Percentiles rank a stretch among this genome's conserved stretches.
These are phyloP conservation scores for Barypeithes pellucidus DNA, from an alignment of 2,888 invertebrate genomes.

Conservation along the genomic window DNA sequence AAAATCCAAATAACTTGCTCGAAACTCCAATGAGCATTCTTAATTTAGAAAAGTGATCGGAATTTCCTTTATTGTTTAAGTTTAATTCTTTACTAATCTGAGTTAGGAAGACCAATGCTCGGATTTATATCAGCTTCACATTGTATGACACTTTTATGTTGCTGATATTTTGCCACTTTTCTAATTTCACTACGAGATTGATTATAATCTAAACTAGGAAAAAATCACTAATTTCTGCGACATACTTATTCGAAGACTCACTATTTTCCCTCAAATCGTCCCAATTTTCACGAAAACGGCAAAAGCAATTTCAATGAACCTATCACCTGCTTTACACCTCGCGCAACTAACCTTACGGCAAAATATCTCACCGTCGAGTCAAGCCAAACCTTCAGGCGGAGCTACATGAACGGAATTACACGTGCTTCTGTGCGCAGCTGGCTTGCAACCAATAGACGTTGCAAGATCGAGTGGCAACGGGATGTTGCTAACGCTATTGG, in stretches of 20 bases:
- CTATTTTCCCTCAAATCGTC: not conserved
- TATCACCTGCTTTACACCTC: slow-evolving; percentile 43
- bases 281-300: slow-evolving; percentile 21
- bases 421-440: slow-evolving; percentile 59
- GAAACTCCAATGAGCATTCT: no score
- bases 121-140: no score
- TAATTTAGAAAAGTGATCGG: no score
- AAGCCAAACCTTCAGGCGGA: slow-evolving; percentile 45
- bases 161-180: not conserved
- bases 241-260: not conserved
- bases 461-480: slow-evolving; percentile 63
- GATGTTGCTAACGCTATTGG: slow-evolving; percentile 69
- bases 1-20: no score
- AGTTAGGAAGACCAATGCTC: no score
- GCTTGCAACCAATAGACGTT: slow-evolving; percentile 62
- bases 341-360: slow-evolving; percentile 48
- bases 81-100: no score
- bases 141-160: no score
- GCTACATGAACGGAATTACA: slow-evolving; percentile 20
- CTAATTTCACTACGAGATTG: no score
- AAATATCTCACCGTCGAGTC: slow-evolving; percentile 25
- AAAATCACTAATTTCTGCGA: not conserved
- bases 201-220: no score
- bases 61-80: no score
- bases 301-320: slow-evolving; percentile 30